phyloP scores from a whole-genome alignment of 2,888 invertebrate genomes.

The Drosophila neonasuta region DNA sequence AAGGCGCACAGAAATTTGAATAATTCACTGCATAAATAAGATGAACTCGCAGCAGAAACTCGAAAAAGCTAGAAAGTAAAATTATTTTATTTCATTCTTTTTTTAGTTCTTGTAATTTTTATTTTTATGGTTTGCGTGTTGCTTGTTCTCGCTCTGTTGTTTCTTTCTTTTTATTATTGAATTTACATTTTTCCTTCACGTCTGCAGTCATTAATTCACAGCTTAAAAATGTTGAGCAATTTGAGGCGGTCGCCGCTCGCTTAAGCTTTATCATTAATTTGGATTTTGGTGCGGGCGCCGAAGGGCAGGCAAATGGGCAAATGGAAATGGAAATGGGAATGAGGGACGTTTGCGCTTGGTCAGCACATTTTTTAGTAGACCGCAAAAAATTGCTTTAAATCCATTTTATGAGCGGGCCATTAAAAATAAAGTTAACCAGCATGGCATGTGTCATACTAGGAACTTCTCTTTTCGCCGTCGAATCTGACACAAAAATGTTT shows the following conservation, averaged over 20 bases:
- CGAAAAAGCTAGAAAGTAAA: slow-evolving; percentile 20
- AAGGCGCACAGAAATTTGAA: slow-evolving; percentile 46
- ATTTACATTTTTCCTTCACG: slow-evolving; percentile 53
- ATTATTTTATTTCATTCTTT: slow-evolving; percentile 18
- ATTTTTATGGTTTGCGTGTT: neutral
- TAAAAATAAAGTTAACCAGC: slow-evolving; percentile 55
- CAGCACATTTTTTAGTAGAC: slow-evolving; percentile 57
- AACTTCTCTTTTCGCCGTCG: neutral
- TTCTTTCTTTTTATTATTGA: slow-evolving; percentile 45
- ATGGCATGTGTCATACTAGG: slow-evolving; percentile 39
- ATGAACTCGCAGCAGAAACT: slow-evolving; percentile 2
- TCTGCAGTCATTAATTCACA: slow-evolving; percentile 52
- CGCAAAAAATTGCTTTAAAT: slow-evolving; percentile 72
- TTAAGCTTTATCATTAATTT: slow-evolving; percentile 70
- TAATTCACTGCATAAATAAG: slow-evolving; percentile 62
- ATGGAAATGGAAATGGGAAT: neutral
- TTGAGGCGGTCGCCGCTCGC: slow-evolving; percentile 33
- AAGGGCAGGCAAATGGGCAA: neutral
- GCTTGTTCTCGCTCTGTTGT: neutral
- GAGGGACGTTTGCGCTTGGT: slow-evolving; percentile 39
- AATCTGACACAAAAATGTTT: slow-evolving; percentile 24
- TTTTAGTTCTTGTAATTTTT: neutral
- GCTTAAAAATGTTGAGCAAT: slow-evolving; percentile 62
- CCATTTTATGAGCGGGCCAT: slow-evolving; percentile 68
- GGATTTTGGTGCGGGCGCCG: slow-evolving; percentile 39